Conservation (phyloP, 2,888 invertebrate species). For the Eubasilissa splendida region DNA sequence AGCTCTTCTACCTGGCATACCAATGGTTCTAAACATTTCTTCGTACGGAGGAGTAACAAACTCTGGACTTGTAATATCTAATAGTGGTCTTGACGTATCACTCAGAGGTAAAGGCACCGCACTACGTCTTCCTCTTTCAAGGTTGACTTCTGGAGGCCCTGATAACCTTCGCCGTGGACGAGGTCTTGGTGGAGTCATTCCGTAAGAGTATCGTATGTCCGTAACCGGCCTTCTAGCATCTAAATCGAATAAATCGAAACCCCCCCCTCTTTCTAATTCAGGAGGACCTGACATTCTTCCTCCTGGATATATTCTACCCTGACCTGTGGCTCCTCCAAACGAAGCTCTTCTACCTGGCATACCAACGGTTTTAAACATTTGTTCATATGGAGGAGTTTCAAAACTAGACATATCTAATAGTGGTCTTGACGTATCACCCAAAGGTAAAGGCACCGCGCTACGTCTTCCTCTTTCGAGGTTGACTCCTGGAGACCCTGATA, state of each 20-base stretch:
- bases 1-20: slow-evolving; percentile 5
- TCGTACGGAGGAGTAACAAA: neutral
- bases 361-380: slow-evolving; percentile 12
- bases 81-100: neutral
- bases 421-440: too few species aligned
- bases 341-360: slow-evolving; percentile 19
- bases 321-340: slow-evolving; percentile 9
- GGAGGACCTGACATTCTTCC: slow-evolving; percentile 28
- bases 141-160: neutral
- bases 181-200: slow-evolving; percentile 14
- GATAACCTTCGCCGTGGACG: slow-evolving; percentile 4
- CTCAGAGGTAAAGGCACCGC: neutral
- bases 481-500: slow-evolving; percentile 7
- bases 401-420: neutral
- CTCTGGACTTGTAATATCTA: slow-evolving; percentile 6
- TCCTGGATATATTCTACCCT: neutral
- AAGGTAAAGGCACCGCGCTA: neutral
- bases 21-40: slow-evolving; percentile 13
- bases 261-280: neutral
- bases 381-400: neutral
- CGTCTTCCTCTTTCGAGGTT: slow-evolving; percentile 2
- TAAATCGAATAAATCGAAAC: slow-evolving; percentile 11
- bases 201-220: neutral
- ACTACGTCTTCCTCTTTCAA: neutral
- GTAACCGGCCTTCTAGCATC: slow-evolving; percentile 16